These are phyloP conservation scores for Parochlus steinenii DNA, from an alignment of 2,888 invertebrate genomes.

Conservation along the genomic window DNA sequence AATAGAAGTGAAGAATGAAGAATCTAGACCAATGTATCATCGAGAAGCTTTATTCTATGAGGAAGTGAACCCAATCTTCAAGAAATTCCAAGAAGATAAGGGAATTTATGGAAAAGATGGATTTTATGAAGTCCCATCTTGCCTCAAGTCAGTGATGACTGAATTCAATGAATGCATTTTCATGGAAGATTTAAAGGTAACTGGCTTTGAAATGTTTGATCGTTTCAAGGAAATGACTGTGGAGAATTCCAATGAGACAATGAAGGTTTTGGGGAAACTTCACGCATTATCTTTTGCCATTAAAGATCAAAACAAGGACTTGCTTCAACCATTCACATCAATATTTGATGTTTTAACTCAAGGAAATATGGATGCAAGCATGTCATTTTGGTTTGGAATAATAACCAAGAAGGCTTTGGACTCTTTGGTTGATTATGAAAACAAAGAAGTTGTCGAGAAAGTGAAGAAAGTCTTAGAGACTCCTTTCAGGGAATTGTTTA, in stretches of 20 bases:
- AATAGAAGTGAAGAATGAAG: conserved; percentile 20
- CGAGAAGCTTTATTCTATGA: conserved; percentile 23
- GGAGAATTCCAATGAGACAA: conserved; percentile 25
- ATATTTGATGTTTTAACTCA: conserved; percentile 21
- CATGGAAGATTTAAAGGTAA: conserved; percentile 31
- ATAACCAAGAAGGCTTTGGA: conserved; percentile 18
- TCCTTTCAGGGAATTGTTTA: conserved; percentile 18
- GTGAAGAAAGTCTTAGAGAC: conserved; percentile 17
- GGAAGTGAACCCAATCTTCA: conserved; percentile 20
- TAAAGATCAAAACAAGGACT: conserved; percentile 20
- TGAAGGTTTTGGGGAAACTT: conserved; percentile 31
- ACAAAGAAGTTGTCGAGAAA: conserved; percentile 15
- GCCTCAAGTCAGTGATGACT: conserved; percentile 18
- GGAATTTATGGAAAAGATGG: conserved; percentile 16
- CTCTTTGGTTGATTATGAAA: conserved; percentile 15
- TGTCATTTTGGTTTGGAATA: conserved; percentile 19
- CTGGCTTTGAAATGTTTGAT: conserved; percentile 30
- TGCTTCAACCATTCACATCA: conserved; percentile 17
- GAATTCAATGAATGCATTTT: conserved; percentile 31
- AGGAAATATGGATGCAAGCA: conserved; percentile 17
- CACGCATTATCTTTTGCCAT: conserved; percentile 33
- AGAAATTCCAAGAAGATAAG: conserved; percentile 20
- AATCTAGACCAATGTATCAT: conserved; percentile 23
- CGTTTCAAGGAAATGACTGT: conserved; percentile 26
- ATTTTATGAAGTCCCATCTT: conserved; percentile 20